phyloP scores from a whole-genome alignment of 2,113 vertebrate genomes.

The Zapus hudsonius region DNA sequence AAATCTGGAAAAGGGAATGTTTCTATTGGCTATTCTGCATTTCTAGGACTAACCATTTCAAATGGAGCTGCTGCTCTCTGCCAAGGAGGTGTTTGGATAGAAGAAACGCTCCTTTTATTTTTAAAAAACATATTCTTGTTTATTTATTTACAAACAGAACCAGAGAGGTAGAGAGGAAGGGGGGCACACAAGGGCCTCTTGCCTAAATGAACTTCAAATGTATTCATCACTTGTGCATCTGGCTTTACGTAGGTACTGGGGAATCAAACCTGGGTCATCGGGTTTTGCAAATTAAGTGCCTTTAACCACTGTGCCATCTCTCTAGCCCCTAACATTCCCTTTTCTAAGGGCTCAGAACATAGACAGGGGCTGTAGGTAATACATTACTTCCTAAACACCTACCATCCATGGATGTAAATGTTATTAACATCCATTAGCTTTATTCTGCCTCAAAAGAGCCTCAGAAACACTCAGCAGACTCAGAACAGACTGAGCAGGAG shows the following conservation, averaged over 20 bases:
- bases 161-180: too few species aligned
- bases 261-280: too few species aligned
- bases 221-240: too few species aligned
- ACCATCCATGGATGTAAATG: neutral
- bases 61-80: neutral
- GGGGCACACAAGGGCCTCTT: too few species aligned
- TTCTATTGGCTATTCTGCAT: neutral
- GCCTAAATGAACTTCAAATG: too few species aligned
- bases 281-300: too few species aligned
- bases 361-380: neutral
- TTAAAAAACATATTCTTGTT: too few species aligned
- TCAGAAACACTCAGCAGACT: neutral
- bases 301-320: too few species aligned
- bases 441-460: neutral
- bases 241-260: too few species aligned
- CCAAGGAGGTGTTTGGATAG: neutral
- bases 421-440: neutral
- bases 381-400: neutral
- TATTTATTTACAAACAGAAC: too few species aligned
- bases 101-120: neutral
- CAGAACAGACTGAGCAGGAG: neutral
- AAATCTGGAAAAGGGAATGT: slow-evolving; percentile 7
- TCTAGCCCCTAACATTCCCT: too few species aligned
- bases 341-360: neutral
- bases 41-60: slow-evolving; percentile 14